Base-by-base conservation (phyloP, 1,140 invertebrate species). In the Diorhabda sublineata region DNA sequence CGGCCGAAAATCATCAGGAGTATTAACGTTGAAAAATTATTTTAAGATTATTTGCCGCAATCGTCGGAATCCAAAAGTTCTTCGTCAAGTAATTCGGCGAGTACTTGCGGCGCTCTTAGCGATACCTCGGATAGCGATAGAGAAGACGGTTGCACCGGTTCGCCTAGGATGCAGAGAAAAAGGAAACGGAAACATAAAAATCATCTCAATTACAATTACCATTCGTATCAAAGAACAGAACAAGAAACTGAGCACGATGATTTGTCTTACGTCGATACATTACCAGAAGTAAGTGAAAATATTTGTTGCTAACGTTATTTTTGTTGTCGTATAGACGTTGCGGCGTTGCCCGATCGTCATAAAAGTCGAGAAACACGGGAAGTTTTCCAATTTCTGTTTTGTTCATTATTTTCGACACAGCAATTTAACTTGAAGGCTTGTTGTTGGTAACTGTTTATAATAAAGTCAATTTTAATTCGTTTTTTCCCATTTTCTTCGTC, bases 191-290 rank as follows among this genome's bases (percentile, higher is more conserved):
- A 76, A 75, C 83, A 74, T 76, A 84, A 68, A 62, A 68, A 67
- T 8, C 42, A 44, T 6, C 43, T 44, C 7, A 45, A 45, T 58
- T 11, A 41, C 26, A 45, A 8, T 76, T 82, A 63, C 69, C 9
- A 77, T 69, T 64, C 75, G 11, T 61, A 64, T 52, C 66, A 66
- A 62, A 64, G 75, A 63, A 64, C 67, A 72, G 66, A 75, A 73
- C 78, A 0, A 77, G 81, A 56, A 80, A 82, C 81, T 59, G 86
- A 87, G 59, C 80, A 82, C 52, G 91, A 94, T 77, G 92, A 95
- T 79, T 84, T 94, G 41, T 87, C 91, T 1, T 96, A 95, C 79
- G 88, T 94, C 61, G 94, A 96, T 80, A 96, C 92, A n/a, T 81
- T 97, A 73, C 95, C 94, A 5, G 95, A 97, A 87, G 93, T 95